Conservation (phyloP, 2,888 invertebrate species). For the Amphipyra berbera region DNA sequence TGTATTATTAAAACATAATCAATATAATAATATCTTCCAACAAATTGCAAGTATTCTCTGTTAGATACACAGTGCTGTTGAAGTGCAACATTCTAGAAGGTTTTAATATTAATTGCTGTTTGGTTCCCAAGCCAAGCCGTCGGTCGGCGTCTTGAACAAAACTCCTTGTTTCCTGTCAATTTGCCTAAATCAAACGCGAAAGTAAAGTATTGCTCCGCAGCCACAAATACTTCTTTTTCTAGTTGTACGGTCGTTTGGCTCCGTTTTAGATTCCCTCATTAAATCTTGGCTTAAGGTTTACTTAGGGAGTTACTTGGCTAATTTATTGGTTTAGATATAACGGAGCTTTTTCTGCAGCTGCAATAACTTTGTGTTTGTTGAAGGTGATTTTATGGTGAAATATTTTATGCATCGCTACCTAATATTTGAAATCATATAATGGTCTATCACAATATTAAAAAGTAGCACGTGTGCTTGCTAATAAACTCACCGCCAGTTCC, state of each 20-base stretch:
- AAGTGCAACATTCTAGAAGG: conserved; percentile 49
- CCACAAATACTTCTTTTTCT: conserved; percentile 34
- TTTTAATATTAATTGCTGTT: conserved; percentile 72
- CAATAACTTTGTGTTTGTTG: conserved; percentile 11
- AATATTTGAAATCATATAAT: neutral
- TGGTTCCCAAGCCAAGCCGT: conserved; percentile 55
- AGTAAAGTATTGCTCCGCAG: conserved; percentile 46
- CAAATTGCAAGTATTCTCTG: neutral
- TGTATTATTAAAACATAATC: too few relatives aligned
- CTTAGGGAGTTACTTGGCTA: conserved; percentile 48
- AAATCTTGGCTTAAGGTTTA: conserved; percentile 56
- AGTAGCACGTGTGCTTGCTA: neutral
- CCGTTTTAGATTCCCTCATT: conserved; percentile 48
- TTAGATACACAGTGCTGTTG: conserved; percentile 37
- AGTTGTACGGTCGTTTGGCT: conserved; percentile 48
- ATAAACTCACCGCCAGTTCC: neutral
- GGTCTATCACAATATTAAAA: too few relatives aligned
- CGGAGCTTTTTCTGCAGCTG: conserved; percentile 23
- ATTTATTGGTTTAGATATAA: conserved; percentile 45
- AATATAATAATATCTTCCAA: too few relatives aligned
- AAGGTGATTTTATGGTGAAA: neutral
- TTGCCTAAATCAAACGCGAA: conserved; percentile 65
- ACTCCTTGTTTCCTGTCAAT: conserved; percentile 65
- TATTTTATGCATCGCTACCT: neutral
- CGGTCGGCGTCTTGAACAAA: conserved; percentile 52